These are phyloP conservation scores for Lysiphlebus fabarum DNA, from an alignment of 1,140 invertebrate genomes.

Conservation along the genomic window DNA sequence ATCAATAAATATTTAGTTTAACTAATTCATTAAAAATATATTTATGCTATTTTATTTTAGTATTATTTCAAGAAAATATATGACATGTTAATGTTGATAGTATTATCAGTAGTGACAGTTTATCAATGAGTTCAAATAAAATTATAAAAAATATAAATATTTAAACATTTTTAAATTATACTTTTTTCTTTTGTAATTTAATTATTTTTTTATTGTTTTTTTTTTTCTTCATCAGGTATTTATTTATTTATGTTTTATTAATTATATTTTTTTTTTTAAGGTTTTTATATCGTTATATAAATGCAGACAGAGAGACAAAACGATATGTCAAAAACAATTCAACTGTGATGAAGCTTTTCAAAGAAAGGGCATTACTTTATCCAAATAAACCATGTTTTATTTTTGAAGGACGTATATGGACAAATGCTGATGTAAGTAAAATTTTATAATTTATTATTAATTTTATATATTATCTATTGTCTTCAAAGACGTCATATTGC, in stretches of 20 bases:
- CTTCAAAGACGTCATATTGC: neutral
- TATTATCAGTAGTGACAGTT: too few species aligned
- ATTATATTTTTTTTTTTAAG: conserved; percentile 39
- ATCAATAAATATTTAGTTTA: too few species aligned
- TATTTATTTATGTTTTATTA: neutral
- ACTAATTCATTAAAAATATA: too few species aligned
- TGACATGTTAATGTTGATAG: too few species aligned
- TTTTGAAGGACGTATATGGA: conserved; percentile 69
- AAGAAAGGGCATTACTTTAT: conserved; percentile 52
- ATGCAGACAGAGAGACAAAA: conserved; percentile 54
- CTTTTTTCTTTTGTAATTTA: too few species aligned
- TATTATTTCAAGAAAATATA: too few species aligned
- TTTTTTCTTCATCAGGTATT: too few species aligned
- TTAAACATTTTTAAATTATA: too few species aligned
- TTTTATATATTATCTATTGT: conserved; percentile 14
- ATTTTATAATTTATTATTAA: conserved; percentile 13
- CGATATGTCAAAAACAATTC: conserved; percentile 57
- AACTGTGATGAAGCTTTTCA: conserved; percentile 62
- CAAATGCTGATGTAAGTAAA: conserved; percentile 62
- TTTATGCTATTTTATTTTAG: too few species aligned
- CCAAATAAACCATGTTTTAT: conserved; percentile 67
- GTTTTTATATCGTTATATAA: conserved; percentile 59
- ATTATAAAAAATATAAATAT: too few species aligned
- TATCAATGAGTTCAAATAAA: too few species aligned
- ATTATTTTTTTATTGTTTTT: too few species aligned